Percentiles rank a stretch among this genome's conserved stretches.
These are phyloP conservation scores for Drosophila leonis DNA, from an alignment of 2,888 invertebrate species.

Conservation along the genomic window DNA sequence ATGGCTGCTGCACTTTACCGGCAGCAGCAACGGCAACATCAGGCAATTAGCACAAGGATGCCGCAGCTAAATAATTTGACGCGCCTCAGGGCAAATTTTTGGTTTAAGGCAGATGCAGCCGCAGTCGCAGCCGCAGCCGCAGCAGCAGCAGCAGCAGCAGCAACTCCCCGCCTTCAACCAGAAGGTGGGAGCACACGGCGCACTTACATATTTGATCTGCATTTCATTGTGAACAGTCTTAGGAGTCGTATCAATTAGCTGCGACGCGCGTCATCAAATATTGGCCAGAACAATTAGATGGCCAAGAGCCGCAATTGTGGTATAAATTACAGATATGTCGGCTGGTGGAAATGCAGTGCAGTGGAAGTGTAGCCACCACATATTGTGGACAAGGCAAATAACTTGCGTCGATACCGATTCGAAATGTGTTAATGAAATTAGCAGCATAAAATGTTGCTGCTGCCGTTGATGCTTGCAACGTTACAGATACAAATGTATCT, in stretches of 20 bases:
- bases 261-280: slow-evolving; percentile 69
- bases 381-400: slow-evolving; percentile 48
- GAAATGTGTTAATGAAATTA: slow-evolving; percentile 81
- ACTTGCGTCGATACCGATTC: slow-evolving; percentile 57
- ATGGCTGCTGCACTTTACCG: slow-evolving; percentile 71
- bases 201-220: slow-evolving; percentile 66
- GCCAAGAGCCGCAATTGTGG: slow-evolving; percentile 3
- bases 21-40: slow-evolving; percentile 36
- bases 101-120: slow-evolving; percentile 21
- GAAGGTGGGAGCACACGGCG: slow-evolving; percentile 52
- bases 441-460: slow-evolving; percentile 71
- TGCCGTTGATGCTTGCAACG: slow-evolving; percentile 51
- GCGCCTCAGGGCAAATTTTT: slow-evolving; percentile 55
- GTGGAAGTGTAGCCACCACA: slow-evolving; percentile 37
- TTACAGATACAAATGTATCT: slow-evolving; percentile 65
- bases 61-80: slow-evolving; percentile 79
- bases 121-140: neutral
- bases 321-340: slow-evolving; percentile 28
- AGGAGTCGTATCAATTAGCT: slow-evolving; percentile 52
- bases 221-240: slow-evolving; percentile 36
- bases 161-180: slow-evolving; percentile 10
- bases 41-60: slow-evolving; percentile 80
- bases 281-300: slow-evolving; percentile 58
- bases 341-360: slow-evolving; percentile 49
- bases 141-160: neutral